Evolutionary conservation across 1,140 invertebrate genomes (phyloP).

Genomic region (Lordiphosa clarofinis): DNA sequence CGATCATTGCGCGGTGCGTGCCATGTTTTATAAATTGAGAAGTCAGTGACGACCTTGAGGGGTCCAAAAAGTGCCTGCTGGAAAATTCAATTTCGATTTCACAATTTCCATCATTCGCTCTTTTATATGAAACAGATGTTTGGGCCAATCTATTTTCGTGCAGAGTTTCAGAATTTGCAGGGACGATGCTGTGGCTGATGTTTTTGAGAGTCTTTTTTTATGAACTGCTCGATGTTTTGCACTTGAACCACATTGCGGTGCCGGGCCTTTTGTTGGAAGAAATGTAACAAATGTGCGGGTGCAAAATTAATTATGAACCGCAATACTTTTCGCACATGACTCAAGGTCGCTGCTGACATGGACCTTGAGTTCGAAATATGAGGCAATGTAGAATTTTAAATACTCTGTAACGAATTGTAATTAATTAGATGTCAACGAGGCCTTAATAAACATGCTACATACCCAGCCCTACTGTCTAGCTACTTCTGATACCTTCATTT

Average conservation of each 20-base stretch:
- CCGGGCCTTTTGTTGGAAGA: slow-evolving; percentile 16
- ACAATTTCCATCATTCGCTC: slow-evolving; percentile 12
- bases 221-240: slow-evolving; percentile 28
- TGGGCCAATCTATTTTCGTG: slow-evolving; percentile 49
- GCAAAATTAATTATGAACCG: slow-evolving; percentile 48
- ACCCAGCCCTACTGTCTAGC: no score
- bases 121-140: slow-evolving; percentile 68
- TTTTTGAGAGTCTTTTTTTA: slow-evolving; percentile 16
- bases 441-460: no score
- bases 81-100: slow-evolving; percentile 40
- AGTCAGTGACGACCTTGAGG: slow-evolving; percentile 11
- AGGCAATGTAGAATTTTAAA: no score
- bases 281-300: slow-evolving; percentile 30
- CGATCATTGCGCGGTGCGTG: slow-evolving; percentile 40
- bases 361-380: no score
- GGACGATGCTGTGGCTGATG: slow-evolving; percentile 4
- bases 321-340: slow-evolving; percentile 30
- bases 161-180: slow-evolving; percentile 39
- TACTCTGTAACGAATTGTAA: no score
- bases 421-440: no score
- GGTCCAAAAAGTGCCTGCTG: slow-evolving; percentile 20
- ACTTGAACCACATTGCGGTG: slow-evolving; percentile 52
- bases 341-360: slow-evolving; percentile 43
- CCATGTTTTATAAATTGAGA: slow-evolving; percentile 25
- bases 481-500: no score